Conservation (phyloP, 2,113 vertebrate species). For the Myrmecophaga tridactyla region DNA sequence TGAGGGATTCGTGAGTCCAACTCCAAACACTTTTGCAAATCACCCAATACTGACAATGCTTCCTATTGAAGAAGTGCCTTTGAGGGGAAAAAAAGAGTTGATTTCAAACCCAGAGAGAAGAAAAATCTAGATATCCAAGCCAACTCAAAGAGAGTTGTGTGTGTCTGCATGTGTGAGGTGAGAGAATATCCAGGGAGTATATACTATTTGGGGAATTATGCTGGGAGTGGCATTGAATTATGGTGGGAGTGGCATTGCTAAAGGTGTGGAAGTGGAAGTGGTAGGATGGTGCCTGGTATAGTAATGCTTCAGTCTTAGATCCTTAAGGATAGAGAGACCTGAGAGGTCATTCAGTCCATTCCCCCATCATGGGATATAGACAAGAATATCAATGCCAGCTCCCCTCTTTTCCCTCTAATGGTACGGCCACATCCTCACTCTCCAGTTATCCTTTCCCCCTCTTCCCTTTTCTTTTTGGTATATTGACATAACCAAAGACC, state of each 20-base stretch:
- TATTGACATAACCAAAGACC: neutral
- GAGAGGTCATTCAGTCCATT: neutral
- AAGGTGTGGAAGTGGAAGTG: rapidly evolving
- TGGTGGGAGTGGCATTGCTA: neutral
- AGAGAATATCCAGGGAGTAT: too few relatives aligned
- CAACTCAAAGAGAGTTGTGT: neutral
- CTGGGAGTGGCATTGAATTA: too few relatives aligned
- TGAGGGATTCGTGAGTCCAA: neutral
- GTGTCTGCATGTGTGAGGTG: neutral
- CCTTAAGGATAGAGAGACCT: neutral
- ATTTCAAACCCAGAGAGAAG: neutral
- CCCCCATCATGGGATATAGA: neutral
- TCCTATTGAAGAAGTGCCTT: neutral
- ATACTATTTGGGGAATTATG: neutral
- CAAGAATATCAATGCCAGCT: neutral
- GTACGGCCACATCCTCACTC: neutral
- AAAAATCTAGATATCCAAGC: neutral
- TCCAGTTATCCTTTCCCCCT: too few relatives aligned
- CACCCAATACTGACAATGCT: neutral
- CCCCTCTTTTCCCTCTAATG: neutral
- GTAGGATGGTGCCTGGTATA: neutral
- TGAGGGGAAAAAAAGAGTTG: neutral
- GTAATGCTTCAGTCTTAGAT: neutral
- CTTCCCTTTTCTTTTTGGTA: neutral
- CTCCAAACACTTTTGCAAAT: neutral